A percentile compares a stretch with the other conserved stretches of the same genome.
These are phyloP conservation scores for Pantala flavescens DNA, from an alignment of 1,140 invertebrate genomes.

Conservation along the genomic window DNA sequence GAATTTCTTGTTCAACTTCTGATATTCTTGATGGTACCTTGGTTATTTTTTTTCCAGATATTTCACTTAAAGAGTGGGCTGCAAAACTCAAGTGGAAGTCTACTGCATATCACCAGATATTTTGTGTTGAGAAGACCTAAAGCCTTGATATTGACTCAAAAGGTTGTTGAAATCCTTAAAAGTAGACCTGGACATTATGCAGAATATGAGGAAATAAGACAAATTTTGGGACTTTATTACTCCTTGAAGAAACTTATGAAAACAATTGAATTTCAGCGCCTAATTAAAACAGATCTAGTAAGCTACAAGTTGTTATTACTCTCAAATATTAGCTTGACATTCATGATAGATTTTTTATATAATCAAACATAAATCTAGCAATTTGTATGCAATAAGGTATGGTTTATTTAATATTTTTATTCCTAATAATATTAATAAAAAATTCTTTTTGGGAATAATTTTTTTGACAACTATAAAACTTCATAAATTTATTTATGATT, in stretches of 20 bases:
- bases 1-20: too few relatives aligned
- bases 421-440: too few relatives aligned
- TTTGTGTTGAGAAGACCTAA: slow-evolving; percentile 46
- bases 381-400: too few relatives aligned
- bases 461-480: too few relatives aligned
- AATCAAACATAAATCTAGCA: too few relatives aligned
- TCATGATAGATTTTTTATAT: too few relatives aligned
- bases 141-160: slow-evolving; percentile 40
- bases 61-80: slow-evolving; percentile 32
- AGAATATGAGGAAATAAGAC: slow-evolving; percentile 42
- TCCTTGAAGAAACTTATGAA: slow-evolving; percentile 42
- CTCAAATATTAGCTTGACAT: slow-evolving; percentile 11
- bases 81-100: slow-evolving; percentile 36
- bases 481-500: too few relatives aligned
- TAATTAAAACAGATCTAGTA: slow-evolving; percentile 35
- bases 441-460: too few relatives aligned
- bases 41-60: slow-evolving; percentile 18
- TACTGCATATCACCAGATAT: slow-evolving; percentile 51
- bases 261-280: slow-evolving; percentile 30
- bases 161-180: slow-evolving; percentile 45
- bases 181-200: slow-evolving; percentile 40
- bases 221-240: slow-evolving; percentile 34
- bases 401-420: too few relatives aligned
- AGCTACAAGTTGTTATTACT: slow-evolving; percentile 21
- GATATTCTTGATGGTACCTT: slow-evolving; percentile 21